Evolutionary conservation across 2,113 vertebrate genomes (phyloP), one percentile per base, ranked within the genome.

Genomic region (Carassius auratus): DNA sequence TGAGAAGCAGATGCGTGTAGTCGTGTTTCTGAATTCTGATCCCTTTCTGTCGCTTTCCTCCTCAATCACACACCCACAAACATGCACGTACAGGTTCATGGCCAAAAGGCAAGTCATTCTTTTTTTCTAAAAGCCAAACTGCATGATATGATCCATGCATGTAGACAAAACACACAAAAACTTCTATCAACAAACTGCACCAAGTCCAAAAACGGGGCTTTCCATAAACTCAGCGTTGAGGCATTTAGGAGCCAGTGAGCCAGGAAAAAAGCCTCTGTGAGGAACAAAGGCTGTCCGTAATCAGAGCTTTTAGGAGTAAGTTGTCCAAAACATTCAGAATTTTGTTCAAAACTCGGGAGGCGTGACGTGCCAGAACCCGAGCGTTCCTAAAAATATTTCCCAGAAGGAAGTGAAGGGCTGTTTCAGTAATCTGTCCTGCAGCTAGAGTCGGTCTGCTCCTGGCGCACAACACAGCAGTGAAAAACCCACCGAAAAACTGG

Each of bases 1-100:
- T 77, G 76, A 77, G 52, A 86, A 84, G 23, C 87, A 88, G 85
- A 88, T 88, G 87, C 81, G 61, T 88, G 61, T 30, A 86, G 69
- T 76, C 71, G 21, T 42, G 82, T 81, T 84, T 17, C 82, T 86
- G 82, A 84, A 81, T 55, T 59, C 50, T 69, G n/a, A 76, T 88
- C 38, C 36, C 23, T 80, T 38, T 13, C 59, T 62, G 68, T 77
- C 80, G 10, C 48, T 57, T 81, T 84, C 9, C 30, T 30, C 13
- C 52, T 74, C 57, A 23, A 61, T 75, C 68, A 75, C 55, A n/a
- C 79, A 19, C 69, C 38, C 71, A 38, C 21, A 21, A 19, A 76
- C 30, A 73, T 73, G 48, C 66, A 57, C 21, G 38, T 13, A 57
- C 19, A 73, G 66, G 48, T 59, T 83, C 33, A 73, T 73, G 21